Evolutionary conservation across 2,888 invertebrate genomes (phyloP), one percentile per base, ranked within the genome.

Genomic region (Hoplodrina ambigua): DNA sequence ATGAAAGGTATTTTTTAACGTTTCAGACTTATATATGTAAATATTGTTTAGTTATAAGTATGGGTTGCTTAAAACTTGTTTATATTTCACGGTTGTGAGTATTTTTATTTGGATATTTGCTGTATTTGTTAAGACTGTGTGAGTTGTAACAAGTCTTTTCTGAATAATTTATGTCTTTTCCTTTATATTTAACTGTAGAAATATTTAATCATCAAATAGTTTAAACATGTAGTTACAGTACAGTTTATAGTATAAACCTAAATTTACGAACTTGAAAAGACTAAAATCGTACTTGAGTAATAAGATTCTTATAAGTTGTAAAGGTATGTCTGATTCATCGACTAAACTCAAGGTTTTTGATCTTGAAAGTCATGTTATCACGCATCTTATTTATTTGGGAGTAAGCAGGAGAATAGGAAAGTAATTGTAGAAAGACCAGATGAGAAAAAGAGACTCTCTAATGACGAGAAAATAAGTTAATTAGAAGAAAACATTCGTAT

Each of bases 321-420:
- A 10, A 64, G 44, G n/a, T 44, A 19, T 44, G 55, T 62, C 61
- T 82, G 76, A 80, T 56, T 82, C 83, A 80, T 68, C 65, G 60
- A 49, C 58, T 8, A 67, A 80, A 75, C 33, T 82, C 72, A 78
- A 83, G 80, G 80, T 30, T 72, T 66, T 61, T 58, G 49, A 68
- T 73, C 59, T 71, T 81, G 76, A 73, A 82, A 82, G 82, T 71
- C 61, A 73, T 77, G 37, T 46, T 10, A 30, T 46, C 33, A 55
- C 20, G 4, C 17, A 57, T 52, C 13, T 66, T 55, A 11, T 25
- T n/a, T 19, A 2, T 30, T 46, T 19, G 30, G 30, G 30, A 50
- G 66, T 72, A 33, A 69, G 52, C 56, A 66, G 33, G 13, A n/a
- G 3, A 50, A 15, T 37, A 55, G 55, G 33, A 13, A 41, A 41